Percentiles rank a stretch among this genome's conserved stretches.
Conservation (phyloP, 2,113 vertebrate species). For the Ctenodactylus gundi region DNA sequence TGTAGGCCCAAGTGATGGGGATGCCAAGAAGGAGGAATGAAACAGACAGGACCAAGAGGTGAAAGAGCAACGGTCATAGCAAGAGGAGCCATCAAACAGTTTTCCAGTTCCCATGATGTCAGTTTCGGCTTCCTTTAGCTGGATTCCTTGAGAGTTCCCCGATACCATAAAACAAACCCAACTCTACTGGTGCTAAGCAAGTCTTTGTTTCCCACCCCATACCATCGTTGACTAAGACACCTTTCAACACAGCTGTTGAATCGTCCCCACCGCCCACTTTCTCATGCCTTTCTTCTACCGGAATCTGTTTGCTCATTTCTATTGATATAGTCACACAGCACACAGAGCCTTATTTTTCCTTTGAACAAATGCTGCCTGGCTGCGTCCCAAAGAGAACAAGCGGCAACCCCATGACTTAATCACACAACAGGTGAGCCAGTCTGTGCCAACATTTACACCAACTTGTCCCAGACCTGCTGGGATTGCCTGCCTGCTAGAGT, state of each 20-base stretch:
- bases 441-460: slow-evolving; percentile 32
- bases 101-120: neutral
- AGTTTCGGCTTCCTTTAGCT: neutral
- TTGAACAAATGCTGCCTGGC: slow-evolving; percentile 72
- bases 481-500: neutral
- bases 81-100: accelerated
- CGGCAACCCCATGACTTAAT: slow-evolving; percentile 61
- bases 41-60: neutral
- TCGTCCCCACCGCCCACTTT: neutral
- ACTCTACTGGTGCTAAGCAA: neutral
- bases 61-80: neutral
- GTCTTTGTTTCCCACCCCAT: slow-evolving; percentile 42
- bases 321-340: slow-evolving; percentile 7
- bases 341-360: slow-evolving; percentile 57
- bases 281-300: neutral
- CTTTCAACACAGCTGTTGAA: slow-evolving; percentile 54
- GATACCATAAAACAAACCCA: neutral
- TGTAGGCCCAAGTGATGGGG: neutral
- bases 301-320: slow-evolving; percentile 43
- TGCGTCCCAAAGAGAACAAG: slow-evolving; percentile 56
- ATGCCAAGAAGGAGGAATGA: neutral
- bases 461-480: neutral
- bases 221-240: slow-evolving; percentile 11
- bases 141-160: neutral
- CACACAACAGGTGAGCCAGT: slow-evolving; percentile 69